A percentile compares a stretch with the other conserved stretches of the same genome.
Conservation (phyloP, 2,113 vertebrate genomes). For the Pterocles orientalis region DNA sequence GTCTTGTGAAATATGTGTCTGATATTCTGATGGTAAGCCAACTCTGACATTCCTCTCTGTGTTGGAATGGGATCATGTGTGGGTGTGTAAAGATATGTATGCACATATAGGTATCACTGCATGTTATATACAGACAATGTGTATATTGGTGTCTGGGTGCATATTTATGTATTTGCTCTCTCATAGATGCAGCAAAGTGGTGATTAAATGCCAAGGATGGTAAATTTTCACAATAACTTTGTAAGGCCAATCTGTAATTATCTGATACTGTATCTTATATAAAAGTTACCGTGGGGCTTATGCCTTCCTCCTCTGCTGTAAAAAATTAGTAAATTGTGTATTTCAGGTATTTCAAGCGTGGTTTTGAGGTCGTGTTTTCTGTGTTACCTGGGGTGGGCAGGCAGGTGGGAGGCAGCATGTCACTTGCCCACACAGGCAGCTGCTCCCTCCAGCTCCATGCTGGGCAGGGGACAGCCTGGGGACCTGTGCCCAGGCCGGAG, state of each 20-base stretch:
- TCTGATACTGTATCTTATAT: background rate
- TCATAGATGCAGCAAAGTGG: background rate
- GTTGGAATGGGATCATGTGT: background rate
- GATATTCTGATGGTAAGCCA: background rate
- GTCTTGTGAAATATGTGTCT: conserved; percentile 20
- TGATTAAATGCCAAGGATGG: background rate
- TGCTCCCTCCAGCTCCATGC: background rate
- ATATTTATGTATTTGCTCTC: background rate
- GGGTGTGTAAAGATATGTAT: background rate
- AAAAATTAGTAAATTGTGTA: background rate
- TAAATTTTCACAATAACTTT: background rate
- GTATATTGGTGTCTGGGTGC: background rate
- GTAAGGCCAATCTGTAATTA: background rate
- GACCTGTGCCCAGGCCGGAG: background rate
- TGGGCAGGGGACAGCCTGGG: background rate
- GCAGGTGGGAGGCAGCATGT: background rate
- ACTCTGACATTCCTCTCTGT: background rate
- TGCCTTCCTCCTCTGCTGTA: background rate
- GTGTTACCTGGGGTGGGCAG: background rate
- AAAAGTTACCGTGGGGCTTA: background rate
- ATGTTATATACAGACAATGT: background rate
- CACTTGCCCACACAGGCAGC: rapidly evolving
- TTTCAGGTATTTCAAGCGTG: background rate
- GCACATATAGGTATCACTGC: background rate
- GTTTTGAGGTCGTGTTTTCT: background rate